These are phyloP conservation scores for Phylloscopus trochilus DNA, from an alignment of 2,113 vertebrate species.

Conservation along the genomic window DNA sequence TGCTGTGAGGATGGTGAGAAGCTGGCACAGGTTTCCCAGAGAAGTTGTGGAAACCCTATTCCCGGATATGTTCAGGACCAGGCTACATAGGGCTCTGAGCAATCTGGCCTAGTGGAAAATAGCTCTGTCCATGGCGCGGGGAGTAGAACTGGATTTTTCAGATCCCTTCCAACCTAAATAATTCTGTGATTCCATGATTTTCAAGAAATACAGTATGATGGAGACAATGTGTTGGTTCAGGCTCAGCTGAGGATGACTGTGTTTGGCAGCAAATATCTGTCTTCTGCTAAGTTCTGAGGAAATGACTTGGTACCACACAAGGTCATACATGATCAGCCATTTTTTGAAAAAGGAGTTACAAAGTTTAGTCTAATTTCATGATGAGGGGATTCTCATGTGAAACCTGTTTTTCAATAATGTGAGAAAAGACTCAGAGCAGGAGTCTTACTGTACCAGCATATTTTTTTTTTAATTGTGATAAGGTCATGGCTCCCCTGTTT, in stretches of 20 bases:
- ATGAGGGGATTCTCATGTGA: background rate
- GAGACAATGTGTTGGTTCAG: background rate
- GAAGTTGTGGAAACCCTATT: background rate
- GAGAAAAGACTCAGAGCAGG: background rate
- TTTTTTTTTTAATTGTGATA: background rate
- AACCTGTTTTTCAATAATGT: background rate
- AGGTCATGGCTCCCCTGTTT: background rate
- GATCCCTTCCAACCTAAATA: background rate
- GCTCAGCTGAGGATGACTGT: background rate
- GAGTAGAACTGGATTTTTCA: background rate
- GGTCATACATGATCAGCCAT: background rate
- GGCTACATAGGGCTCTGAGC: background rate
- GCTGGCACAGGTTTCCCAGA: background rate
- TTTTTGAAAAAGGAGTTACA: background rate
- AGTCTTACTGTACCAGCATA: background rate
- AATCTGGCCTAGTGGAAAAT: background rate
- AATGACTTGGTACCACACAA: background rate
- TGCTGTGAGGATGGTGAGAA: background rate
- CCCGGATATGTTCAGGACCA: background rate
- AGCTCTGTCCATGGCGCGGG: accelerated
- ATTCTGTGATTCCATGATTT: background rate
- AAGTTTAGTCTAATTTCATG: background rate
- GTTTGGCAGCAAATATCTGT: background rate
- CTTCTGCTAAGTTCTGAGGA: background rate
- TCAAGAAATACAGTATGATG: background rate